Evolutionary conservation across 2,888 invertebrate species (phyloP), one percentile per base, ranked within the genome.

Genomic region (Liposcelis brunnea): DNA sequence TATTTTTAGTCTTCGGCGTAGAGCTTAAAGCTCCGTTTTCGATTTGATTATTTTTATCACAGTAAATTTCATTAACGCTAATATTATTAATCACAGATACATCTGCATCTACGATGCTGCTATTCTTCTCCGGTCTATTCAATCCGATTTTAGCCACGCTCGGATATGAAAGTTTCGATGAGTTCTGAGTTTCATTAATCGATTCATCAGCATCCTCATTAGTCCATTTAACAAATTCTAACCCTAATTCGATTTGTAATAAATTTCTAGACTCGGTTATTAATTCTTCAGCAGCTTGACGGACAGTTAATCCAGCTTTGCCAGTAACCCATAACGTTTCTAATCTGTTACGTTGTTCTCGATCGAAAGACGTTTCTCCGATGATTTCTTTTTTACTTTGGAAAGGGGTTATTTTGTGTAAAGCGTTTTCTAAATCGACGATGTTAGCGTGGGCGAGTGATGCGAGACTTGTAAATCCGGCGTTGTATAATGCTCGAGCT

Each of bases 321-420:
- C 89, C 87, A 2, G 80, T 82, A 11, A 89, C 74, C 71, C 81
- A 85, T 48, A 87, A 53, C 48, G 44, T 72, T 77, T 57, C 76
- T 72, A 42, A 77, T 70, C 61, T 72, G 55, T 75, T 78, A 45
- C 81, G 69, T 58, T 77, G 73, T 42, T 71, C 68, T 7, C 72
- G 65, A 55, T 79, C 81, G 51, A 65, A 63, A 43, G 69, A 69
- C 49, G 75, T 71, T 59, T 87, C 85, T 48, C 75, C 73, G 38
- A 82, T 75, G 54, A 74, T 66, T 57, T 74, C 74, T 59, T 82
- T 86, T 49, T 74, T 75, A 54, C 69, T 87, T 64, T 87, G 80
- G 63, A 94, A 94, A 31, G 93, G 89, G 2, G 79, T 66, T 2
- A 83, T 75, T 59, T 79, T 80, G 49, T 75, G 72, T 8, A 97